Base-by-base conservation (phyloP, 2,888 invertebrate genomes). In the Melolontha melolontha region DNA sequence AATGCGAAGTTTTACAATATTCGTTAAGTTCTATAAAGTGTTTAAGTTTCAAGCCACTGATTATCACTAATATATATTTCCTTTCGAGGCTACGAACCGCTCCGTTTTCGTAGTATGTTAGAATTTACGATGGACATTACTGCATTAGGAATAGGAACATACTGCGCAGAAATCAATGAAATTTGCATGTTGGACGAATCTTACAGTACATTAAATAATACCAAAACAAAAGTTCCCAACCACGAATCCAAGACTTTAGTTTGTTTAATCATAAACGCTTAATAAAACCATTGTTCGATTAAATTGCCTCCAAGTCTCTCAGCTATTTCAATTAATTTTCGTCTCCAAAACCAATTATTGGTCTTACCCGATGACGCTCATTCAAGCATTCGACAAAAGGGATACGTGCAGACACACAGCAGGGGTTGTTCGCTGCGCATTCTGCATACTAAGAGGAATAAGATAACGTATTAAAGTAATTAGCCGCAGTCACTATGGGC, bases 401-500 rank as follows among this genome's bases (percentile, higher is more conserved):
- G 12, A 5, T 29, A 52, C 52, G 52, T 11, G 29, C 8, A 34
- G 34, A 34, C 7, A 52, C 7, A 14, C 12, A 17, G 12, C 29
- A 29, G 12, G 12, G 8, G 29, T 5, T 14, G 12, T 12, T 29
- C n/a, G 34, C 29, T 7, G 6, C 14, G 27, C 52, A 34, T 52
- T 52, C 52, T 52, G 52, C 52, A 14, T 52, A 39, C 39, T 39
- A 14, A 54, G 8, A 10, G 40, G 52, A 10, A 34, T 54, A 54
- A 54, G 52, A 54, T 54, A 54, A 54, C 14, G 52, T 54, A 54
- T 39, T 39, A 39, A 54, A 54, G 52, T 39, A 54, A 54, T 54
- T 54, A 54, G 52, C 17, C 39, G 14, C 39, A 54, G 52, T 54
- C 40, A 54, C 39, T 54, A 34, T 34, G 34, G 34, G 34, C 34